Percentiles rank a stretch among this genome's conserved stretches.
Conservation (phyloP, 2,888 invertebrate species). For the Aproaerema taeniolella region DNA sequence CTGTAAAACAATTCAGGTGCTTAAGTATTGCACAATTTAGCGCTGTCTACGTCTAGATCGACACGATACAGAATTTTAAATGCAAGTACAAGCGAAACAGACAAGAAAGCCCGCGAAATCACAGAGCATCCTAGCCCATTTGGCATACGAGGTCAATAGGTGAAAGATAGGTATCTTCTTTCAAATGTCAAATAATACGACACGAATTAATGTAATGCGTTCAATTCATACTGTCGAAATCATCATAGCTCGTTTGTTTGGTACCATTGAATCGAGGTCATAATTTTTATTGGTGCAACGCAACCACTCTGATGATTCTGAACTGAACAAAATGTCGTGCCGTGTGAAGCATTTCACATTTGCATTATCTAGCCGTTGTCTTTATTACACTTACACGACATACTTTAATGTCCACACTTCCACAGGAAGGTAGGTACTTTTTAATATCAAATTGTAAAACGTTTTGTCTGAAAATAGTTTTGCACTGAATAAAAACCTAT, state of each 20-base stretch:
- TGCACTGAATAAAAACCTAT: too few species aligned
- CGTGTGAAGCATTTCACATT: conserved; percentile 26
- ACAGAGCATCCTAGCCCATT: conserved; percentile 9
- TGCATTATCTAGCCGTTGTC: conserved; percentile 8
- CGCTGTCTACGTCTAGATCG: too few species aligned
- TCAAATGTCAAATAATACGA: conserved; percentile 47
- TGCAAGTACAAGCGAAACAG: too few species aligned
- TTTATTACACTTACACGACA: conserved; percentile 4
- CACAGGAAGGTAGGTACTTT: too few species aligned
- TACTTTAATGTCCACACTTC: too few species aligned
- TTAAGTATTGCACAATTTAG: too few species aligned
- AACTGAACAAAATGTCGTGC: conserved; percentile 36
- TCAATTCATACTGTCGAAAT: conserved; percentile 39
- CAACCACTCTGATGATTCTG: conserved; percentile 35
- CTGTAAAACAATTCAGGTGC: too few species aligned
- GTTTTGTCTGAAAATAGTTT: too few species aligned
- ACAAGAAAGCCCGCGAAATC: too few species aligned
- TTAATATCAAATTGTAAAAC: too few species aligned
- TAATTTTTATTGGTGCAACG: conserved; percentile 45
- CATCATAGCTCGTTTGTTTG: conserved; percentile 23
- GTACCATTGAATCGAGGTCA: conserved; percentile 34
- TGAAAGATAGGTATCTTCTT: conserved; percentile 41
- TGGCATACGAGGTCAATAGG: conserved; percentile 37
- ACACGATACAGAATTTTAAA: too few species aligned
- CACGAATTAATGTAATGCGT: conserved; percentile 37